Evolutionary conservation across 2,888 invertebrate species (phyloP).

Genomic region (Amphipoea oculea): DNA sequence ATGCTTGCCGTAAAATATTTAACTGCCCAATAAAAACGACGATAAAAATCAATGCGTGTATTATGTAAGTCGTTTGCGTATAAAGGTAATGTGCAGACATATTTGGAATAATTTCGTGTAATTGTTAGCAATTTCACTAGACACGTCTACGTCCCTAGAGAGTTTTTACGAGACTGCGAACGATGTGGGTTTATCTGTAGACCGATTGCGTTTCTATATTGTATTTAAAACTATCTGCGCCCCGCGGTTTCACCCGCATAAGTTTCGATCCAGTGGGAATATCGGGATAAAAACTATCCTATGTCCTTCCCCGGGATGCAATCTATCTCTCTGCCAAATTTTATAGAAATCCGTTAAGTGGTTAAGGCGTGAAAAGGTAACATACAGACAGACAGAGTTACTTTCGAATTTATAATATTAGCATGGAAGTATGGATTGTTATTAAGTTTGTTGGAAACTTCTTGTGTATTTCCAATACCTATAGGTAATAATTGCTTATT

Average conservation of each 20-base stretch:
- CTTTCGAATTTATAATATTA: too few species aligned
- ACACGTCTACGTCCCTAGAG: constrained; percentile 45
- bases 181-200: constrained; percentile 11
- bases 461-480: not conserved
- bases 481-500: not conserved
- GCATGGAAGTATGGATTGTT: not conserved
- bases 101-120: constrained; percentile 53
- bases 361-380: too few species aligned
- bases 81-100: constrained; percentile 51
- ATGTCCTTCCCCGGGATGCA: too few species aligned
- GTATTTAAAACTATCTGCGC: constrained; percentile 4
- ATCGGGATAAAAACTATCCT: too few species aligned
- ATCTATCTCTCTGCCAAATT: too few species aligned
- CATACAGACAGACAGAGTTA: too few species aligned
- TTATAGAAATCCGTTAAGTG: too few species aligned
- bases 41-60: constrained; percentile 58
- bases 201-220: constrained; percentile 23
- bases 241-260: too few species aligned
- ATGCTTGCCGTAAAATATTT: constrained; percentile 37
- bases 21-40: constrained; percentile 45
- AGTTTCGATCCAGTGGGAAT: too few species aligned
- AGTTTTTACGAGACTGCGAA: constrained; percentile 39
- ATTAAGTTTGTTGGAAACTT: not conserved
- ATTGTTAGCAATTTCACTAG: constrained; percentile 50
- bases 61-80: constrained; percentile 53